These are phyloP conservation scores for Ophonus ardosiacus DNA, from an alignment of 2,888 invertebrate species.

Conservation along the genomic window DNA sequence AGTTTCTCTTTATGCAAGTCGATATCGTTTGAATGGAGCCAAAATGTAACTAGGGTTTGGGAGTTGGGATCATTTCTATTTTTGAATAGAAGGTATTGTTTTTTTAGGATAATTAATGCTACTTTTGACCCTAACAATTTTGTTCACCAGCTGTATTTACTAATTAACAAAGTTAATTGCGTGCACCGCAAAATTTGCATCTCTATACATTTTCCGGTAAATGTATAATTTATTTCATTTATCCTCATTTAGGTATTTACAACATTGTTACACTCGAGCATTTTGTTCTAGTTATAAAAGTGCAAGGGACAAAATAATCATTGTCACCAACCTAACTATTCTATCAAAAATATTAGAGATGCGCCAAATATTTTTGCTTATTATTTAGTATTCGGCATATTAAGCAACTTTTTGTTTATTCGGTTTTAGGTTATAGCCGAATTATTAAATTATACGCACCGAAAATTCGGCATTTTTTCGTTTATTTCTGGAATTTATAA, in stretches of 20 bases:
- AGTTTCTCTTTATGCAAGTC: background rate
- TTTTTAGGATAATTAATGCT: slow-evolving; percentile 17
- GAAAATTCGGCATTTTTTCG: no score
- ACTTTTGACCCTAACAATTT: slow-evolving; percentile 6
- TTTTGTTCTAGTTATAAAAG: background rate
- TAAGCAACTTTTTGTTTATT: no score
- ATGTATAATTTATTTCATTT: background rate
- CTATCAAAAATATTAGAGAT: no score
- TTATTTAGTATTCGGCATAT: no score
- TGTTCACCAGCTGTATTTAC: slow-evolving; percentile 15
- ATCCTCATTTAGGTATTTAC: background rate
- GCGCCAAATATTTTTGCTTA: no score
- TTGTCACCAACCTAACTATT: no score
- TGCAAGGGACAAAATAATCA: no score
- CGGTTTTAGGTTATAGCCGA: no score
- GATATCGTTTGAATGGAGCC: slow-evolving; percentile 7
- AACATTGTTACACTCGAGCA: background rate
- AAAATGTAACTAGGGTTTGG: background rate
- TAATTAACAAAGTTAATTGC: slow-evolving; percentile 38
- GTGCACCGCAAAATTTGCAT: slow-evolving; percentile 16
- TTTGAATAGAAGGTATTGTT: background rate
- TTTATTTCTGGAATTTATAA: no score
- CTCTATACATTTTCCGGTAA: slow-evolving; percentile 10
- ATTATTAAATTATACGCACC: no score
- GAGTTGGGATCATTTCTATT: background rate